These are phyloP conservation scores for Colossoma macropomum DNA, from an alignment of 2,113 vertebrate genomes.

Conservation along the genomic window DNA sequence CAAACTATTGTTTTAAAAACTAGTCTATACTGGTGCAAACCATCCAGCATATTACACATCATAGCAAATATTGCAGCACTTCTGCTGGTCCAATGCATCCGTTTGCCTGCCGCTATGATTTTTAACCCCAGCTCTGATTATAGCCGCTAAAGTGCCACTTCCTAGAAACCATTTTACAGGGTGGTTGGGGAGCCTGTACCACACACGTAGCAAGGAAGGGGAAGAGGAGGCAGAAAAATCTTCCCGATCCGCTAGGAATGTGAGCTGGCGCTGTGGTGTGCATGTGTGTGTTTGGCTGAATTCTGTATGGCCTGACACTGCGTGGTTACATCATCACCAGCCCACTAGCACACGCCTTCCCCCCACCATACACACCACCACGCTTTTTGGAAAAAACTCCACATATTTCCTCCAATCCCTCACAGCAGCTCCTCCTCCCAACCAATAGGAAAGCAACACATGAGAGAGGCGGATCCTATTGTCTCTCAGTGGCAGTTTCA, in stretches of 20 bases:
- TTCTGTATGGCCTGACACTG: slow-evolving; percentile 55
- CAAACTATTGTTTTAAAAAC: too few species aligned
- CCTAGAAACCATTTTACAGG: slow-evolving; percentile 1
- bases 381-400: background rate
- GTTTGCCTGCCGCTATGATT: background rate
- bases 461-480: background rate
- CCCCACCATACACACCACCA: background rate
- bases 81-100: background rate
- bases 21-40: background rate
- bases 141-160: background rate
- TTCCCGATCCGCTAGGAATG: background rate
- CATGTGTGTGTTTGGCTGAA: slow-evolving; percentile 49
- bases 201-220: background rate
- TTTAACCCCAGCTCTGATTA: too few species aligned
- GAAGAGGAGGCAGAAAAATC: slow-evolving; percentile 34
- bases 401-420: background rate
- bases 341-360: background rate
- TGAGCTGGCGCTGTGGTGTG: slow-evolving; percentile 39
- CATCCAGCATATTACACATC: background rate
- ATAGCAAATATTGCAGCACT: background rate
- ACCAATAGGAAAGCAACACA: background rate
- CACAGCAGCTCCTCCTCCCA: background rate
- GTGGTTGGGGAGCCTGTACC: background rate
- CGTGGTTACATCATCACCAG: slow-evolving; percentile 57
- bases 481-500: background rate